Base-by-base conservation (phyloP, 2,888 invertebrate genomes). In the Lacanobia oleracea region DNA sequence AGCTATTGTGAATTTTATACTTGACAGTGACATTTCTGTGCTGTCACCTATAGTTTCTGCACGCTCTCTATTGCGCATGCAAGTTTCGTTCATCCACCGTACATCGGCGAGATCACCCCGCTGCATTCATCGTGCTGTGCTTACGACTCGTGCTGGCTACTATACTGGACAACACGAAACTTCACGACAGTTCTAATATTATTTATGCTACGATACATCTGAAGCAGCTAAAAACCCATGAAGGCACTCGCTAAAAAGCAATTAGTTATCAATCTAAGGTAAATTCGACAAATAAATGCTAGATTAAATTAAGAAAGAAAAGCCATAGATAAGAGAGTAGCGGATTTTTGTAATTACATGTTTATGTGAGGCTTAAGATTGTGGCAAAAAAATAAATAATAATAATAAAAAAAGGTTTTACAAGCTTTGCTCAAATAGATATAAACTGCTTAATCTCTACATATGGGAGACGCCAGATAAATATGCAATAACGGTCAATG, bases 221-320 rank as follows among this genome's bases (percentile, higher is more conserved):
- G 40, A 50, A 68, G 75, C 85, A 84, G 82, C 82, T 84, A 71
- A 21, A 0, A 70, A 60, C 53, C 40, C 16, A 56, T n/a, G 16
- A 54, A 16, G 40, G 66, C 79, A 80, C 63, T 43, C 60, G 67
- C 68, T 69, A 27, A n/a, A 33, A 61, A 21, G 61, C 61, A 72
- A 73, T 50, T 72, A 79, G 50, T 56, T 74, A 3, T n/a, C 64
- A 69, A 65, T 67, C 27, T 78, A 77, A 81, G 27, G 43, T 62
- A 71, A 81, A 78, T 74, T 72, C 14, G 85, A 74, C 83, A 82
- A 84, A 79, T 84, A 84, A 75, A 61, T 71, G 10, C 40, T 84
- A 79, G 73, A 45, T 65, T 69, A 54, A 73, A 53, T 69, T 71
- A 79, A 60, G 59, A 73, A 68, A 60, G 57, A 61, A 37, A 59